Percentiles rank a stretch among this genome's conserved stretches.
These are phyloP conservation scores for Pogonomyrmex californicus DNA, from an alignment of 1,140 invertebrate genomes.

Conservation along the genomic window DNA sequence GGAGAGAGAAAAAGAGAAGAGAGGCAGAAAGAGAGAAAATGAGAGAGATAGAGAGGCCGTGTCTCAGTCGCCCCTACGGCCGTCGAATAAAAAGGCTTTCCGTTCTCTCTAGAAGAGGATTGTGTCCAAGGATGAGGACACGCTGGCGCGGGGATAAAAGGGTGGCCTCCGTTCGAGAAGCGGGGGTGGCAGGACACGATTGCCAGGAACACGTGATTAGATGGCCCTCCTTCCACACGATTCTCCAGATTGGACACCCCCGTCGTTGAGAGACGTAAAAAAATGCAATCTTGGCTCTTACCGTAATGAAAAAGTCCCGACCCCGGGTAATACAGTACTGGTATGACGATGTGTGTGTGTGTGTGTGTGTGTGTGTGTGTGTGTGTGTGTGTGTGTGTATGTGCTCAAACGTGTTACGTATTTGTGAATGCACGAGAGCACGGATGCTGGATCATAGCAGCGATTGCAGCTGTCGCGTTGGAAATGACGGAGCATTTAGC, in stretches of 20 bases:
- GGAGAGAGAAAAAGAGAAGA: not conserved
- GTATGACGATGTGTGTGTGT: not conserved
- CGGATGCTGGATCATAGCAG: not conserved
- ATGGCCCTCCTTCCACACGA: conserved; percentile 79
- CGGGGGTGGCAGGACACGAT: conserved; percentile 78
- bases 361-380: not conserved
- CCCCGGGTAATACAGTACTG: conserved; percentile 79
- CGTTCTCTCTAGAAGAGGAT: conserved; percentile 65
- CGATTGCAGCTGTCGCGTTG: conserved; percentile 67
- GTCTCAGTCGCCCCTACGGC: conserved; percentile 72
- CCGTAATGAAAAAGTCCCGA: conserved; percentile 85
- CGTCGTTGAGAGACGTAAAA: conserved; percentile 83
- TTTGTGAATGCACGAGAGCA: conserved; percentile 16
- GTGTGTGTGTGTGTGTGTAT: not conserved
- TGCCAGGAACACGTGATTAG: conserved; percentile 83
- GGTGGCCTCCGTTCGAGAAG: conserved; percentile 59
- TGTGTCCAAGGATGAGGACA: conserved; percentile 74
- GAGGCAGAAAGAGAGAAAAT: not conserved
- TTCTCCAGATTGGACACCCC: conserved; percentile 76
- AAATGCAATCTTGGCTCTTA: conserved; percentile 87
- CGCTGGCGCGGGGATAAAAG: conserved; percentile 58
- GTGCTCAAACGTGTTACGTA: not conserved
- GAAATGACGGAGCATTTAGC: conserved; percentile 30
- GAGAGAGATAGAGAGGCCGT: conserved; percentile 48
- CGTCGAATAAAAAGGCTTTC: conserved; percentile 72